Base-by-base conservation (phyloP, 2,888 invertebrate genomes). In the Hydraecia micacea region DNA sequence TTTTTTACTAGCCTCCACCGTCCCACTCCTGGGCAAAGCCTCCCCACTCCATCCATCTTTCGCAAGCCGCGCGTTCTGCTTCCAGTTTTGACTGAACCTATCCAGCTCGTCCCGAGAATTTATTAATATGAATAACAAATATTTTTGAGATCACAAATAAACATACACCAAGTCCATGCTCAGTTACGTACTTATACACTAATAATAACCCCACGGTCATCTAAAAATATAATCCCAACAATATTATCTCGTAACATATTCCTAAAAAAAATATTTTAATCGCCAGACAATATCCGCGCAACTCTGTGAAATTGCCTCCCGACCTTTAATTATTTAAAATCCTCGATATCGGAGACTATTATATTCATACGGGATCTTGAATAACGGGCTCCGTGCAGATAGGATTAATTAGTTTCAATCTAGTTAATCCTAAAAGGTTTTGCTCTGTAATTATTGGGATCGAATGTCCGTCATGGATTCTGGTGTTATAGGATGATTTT, bases 391-490 rank as follows among this genome's bases (percentile, higher is more conserved):
- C 66, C 71, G 74, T 80, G 79, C 78, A 73, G 80, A 78, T 73
- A 80, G 81, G 81, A 79, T 79, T 81, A 83, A 84, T 75, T 83
- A 63, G 78, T 81, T 87, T 88, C 87, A 86, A 86, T 88, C 84
- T 85, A 84, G 77, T 68, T 86, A 85, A 88, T 84, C 87, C 82
- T 69, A 49, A 87, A 73, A 75, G 79, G 63, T 75, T 76, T 49
- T 77, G 28, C 70, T 46, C 28, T 42, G 52, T 68, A 65, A 76
- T 70, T 75, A 79, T 73, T 46, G 52, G 0, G 18, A 81, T 63
- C 58, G 69, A 49, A 76, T 67, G 58, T 71, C 70, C 21, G 60
- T 46, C 13, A 66, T n/a, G 36, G 18, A 73, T 67, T 9, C 18
- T 60, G 36, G 15, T 71, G 25, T 32, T 79, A 36, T 2, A 62